Percentiles rank a stretch among this genome's conserved stretches.
Conservation (phyloP, 1,140 invertebrate genomes). For the Aradophagus sp. region DNA sequence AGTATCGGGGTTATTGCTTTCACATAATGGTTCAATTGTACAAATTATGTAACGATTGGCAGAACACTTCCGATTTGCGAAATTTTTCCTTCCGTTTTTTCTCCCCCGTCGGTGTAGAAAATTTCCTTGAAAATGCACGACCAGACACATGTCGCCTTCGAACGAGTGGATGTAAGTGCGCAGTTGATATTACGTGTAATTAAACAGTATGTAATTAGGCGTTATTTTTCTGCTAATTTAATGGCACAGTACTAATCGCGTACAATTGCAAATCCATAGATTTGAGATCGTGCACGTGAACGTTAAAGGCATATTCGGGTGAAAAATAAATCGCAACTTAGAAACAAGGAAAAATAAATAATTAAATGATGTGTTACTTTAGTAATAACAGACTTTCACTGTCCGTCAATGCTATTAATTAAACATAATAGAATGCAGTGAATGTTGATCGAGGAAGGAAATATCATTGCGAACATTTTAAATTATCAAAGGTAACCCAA, state of each 20-base stretch:
- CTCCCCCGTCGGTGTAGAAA: too few species aligned
- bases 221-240: conserved; percentile 27
- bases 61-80: conserved; percentile 7
- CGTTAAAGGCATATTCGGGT: conserved; percentile 14
- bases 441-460: conserved; percentile 3
- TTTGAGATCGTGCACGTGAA: conserved; percentile 18
- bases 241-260: conserved; percentile 24
- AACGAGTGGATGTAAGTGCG: conserved; percentile 6
- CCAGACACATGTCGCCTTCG: background rate
- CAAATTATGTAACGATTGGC: conserved; percentile 5
- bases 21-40: conserved; percentile 26
- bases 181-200: conserved; percentile 27
- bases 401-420: conserved; percentile 21
- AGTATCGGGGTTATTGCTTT: conserved; percentile 23
- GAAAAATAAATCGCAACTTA: conserved; percentile 28
- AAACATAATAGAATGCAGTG: conserved; percentile 15
- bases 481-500: background rate
- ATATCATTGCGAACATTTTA: conserved; percentile 3
- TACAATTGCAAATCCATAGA: conserved; percentile 29
- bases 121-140: conserved; percentile 10
- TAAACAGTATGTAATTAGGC: conserved; percentile 16
- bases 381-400: conserved; percentile 43
- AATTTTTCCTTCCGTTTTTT: conserved; percentile 1
- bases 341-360: conserved; percentile 29
- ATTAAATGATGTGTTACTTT: conserved; percentile 39